phyloP scores from a whole-genome alignment of 2,797 vertebrate species.

The Odontamblyopus rebecca region DNA sequence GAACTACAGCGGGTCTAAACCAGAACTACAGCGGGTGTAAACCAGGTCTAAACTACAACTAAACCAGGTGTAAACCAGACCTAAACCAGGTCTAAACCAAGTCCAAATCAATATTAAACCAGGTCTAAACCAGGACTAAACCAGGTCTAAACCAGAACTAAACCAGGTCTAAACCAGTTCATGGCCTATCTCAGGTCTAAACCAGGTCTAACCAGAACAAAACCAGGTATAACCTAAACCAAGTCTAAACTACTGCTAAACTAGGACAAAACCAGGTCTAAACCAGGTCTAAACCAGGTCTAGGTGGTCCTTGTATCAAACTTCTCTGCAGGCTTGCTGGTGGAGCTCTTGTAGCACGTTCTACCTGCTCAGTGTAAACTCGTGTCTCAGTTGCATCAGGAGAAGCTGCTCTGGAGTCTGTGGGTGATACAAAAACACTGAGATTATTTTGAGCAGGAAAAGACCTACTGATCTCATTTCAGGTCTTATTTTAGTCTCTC shows the following conservation, averaged over 20 bases:
- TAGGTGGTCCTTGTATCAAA: not conserved
- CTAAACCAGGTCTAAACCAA: too few species aligned
- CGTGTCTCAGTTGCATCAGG: not conserved
- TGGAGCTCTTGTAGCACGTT: conserved; percentile 25
- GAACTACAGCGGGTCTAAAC: not conserved
- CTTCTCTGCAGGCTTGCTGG: not conserved
- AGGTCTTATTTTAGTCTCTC: conserved; percentile 46
- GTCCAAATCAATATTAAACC: too few species aligned
- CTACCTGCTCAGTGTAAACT: conserved; percentile 2
- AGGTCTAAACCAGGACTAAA: not conserved
- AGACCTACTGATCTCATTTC: conserved; percentile 45
- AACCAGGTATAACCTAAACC: too few species aligned
- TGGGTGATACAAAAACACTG: not conserved
- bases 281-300: not conserved
- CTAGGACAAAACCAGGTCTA: too few species aligned
- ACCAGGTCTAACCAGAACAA: too few species aligned
- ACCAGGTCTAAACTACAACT: not conserved
- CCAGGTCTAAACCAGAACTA: not conserved
- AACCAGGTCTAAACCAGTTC: too few species aligned
- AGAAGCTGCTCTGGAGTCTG: not conserved
- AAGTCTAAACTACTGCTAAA: too few species aligned
- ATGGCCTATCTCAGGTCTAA: too few species aligned
- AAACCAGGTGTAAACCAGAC: not conserved
- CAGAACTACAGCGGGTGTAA: too few species aligned
- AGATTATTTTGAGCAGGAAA: conserved; percentile 28